phyloP scores from a whole-genome alignment of 1,140 invertebrate species.

The Drosophila sproati region DNA sequence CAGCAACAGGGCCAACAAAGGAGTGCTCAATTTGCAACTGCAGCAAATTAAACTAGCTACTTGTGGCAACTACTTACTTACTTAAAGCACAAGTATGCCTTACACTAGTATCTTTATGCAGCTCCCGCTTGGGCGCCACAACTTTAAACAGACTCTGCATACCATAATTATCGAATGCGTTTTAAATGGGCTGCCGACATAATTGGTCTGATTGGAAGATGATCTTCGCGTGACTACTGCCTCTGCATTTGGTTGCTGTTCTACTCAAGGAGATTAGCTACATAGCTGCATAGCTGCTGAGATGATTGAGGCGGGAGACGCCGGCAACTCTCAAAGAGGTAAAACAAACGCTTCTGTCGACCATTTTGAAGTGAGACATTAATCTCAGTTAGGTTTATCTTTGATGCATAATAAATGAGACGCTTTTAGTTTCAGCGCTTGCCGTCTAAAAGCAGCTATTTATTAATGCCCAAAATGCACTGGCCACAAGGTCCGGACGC shows the following conservation, averaged over 20 bases:
- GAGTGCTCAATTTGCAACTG: slow-evolving; percentile 28
- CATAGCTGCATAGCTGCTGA: slow-evolving; percentile 5
- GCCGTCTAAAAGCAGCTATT: slow-evolving; percentile 74
- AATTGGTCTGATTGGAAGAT: slow-evolving; percentile 62
- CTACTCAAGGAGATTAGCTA: neutral
- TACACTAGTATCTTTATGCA: neutral
- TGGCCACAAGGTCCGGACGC: slow-evolving; percentile 17
- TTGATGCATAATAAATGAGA: slow-evolving; percentile 80
- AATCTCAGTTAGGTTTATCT: slow-evolving; percentile 83
- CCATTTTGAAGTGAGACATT: slow-evolving; percentile 75
- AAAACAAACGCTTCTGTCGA: slow-evolving; percentile 57
- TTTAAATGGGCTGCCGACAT: slow-evolving; percentile 72
- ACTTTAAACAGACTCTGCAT: slow-evolving; percentile 43
- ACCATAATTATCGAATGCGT: slow-evolving; percentile 63
- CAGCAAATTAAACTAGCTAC: slow-evolving; percentile 35
- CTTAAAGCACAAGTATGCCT: slow-evolving; percentile 17
- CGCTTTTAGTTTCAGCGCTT: slow-evolving; percentile 51
- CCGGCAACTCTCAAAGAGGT: slow-evolving; percentile 20
- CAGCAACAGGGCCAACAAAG: slow-evolving; percentile 32
- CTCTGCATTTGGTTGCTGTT: slow-evolving; percentile 7
- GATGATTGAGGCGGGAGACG: slow-evolving; percentile 22
- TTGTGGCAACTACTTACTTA: slow-evolving; percentile 44
- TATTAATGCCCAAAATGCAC: slow-evolving; percentile 60
- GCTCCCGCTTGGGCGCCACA: neutral
- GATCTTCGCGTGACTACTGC: slow-evolving; percentile 61